These are phyloP conservation scores for Crepidodera aurea DNA, from an alignment of 2,888 invertebrate genomes.

Conservation along the genomic window DNA sequence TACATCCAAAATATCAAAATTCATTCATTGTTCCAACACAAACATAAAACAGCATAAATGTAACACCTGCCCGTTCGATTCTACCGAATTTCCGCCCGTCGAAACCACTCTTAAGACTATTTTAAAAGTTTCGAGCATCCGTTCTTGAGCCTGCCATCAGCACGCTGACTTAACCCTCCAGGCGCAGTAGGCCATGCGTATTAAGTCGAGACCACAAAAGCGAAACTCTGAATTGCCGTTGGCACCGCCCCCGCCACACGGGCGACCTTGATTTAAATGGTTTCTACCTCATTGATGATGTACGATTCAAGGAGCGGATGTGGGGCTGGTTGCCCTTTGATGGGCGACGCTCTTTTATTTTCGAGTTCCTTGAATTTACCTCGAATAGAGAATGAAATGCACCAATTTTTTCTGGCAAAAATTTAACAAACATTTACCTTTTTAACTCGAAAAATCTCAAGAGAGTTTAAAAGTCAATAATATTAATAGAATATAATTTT, in stretches of 20 bases:
- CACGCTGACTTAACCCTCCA: slow-evolving; percentile 13
- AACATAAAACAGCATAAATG: neutral
- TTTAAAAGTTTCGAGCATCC: neutral
- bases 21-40: neutral
- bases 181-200: slow-evolving; percentile 25
- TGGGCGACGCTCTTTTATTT: too few species aligned
- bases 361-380: neutral
- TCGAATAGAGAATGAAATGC: too few species aligned
- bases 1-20: neutral
- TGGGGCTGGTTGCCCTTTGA: neutral
- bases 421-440: too few species aligned
- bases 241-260: slow-evolving; percentile 44
- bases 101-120: neutral
- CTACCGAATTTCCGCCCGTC: neutral
- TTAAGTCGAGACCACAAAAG: slow-evolving; percentile 24
- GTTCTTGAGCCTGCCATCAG: neutral
- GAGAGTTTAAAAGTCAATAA: too few species aligned
- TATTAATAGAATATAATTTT: too few species aligned
- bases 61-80: neutral
- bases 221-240: slow-evolving; percentile 29
- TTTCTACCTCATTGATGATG: slow-evolving; percentile 41
- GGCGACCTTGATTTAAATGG: slow-evolving; percentile 42
- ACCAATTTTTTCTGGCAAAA: too few species aligned
- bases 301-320: neutral
- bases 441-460: too few species aligned